Evolutionary conservation across 1,140 invertebrate genomes (phyloP), one percentile per base, ranked within the genome.

Genomic region (Drosophila equinoxialis): DNA sequence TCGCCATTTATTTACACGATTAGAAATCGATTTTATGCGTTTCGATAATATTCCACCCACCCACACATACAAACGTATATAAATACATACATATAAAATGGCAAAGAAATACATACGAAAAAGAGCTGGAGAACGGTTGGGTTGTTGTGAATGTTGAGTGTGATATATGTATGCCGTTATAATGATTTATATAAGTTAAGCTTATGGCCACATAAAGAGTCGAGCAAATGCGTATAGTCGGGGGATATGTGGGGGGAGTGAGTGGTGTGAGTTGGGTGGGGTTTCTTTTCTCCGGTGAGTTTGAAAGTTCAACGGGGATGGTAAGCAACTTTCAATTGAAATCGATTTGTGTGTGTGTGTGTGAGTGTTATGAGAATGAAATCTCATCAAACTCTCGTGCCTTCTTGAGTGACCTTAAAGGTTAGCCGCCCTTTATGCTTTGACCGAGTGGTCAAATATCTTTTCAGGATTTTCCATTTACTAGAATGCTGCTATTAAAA

Each of bases 21-120:
- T 86, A 86, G 83, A 86, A 86, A 86, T 86, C 83, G 83, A 86
- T 87, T 86, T 87, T 86, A 81, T 86, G 83, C 83, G 83, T 87
- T 87, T 75, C 65, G 79, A 87, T 76, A 86, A 87, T 78, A 77
- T 87, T 79, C 76, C 65, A 77, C 37, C 37, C 37, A 45, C 57
- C 64, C 41, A 71, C 58, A 67, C 60, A 61, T 41, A 67, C 39
- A 45, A 30, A 64, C 8, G 11, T 20, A 26, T 10, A 14, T 23
- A 73, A 23, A 73, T 39, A 60, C 51, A 7, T 57, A 65, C 17
- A n/a, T 51, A 51, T 51, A 54, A 64, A 57, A 51, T 30, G 23
- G 42, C 11, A 26, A 11, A 11, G 17, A 59, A 30, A 14, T 10
- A 48, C 33, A 42, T 51, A 48, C 45, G 7, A 23, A 51, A 51